Percentiles rank a stretch among this genome's conserved stretches.
phyloP scores from a whole-genome alignment of 1,140 invertebrate genomes.

The Cephus cinctus region DNA sequence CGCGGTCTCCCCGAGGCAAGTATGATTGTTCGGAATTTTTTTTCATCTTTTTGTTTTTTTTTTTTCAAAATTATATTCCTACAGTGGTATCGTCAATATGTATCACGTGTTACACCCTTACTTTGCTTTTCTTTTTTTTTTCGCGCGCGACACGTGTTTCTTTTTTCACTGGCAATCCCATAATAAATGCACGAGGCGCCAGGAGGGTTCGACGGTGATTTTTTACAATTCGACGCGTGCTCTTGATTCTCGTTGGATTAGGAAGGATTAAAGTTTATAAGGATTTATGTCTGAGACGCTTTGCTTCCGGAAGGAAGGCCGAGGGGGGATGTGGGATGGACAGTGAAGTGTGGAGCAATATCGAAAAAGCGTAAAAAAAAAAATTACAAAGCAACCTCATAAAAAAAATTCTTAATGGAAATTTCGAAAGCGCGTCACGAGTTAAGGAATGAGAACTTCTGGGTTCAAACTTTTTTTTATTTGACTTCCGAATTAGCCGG shows the following conservation, averaged over 20 bases:
- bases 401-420: slow-evolving; percentile 10
- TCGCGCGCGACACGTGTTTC: background rate
- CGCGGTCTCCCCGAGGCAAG: no score
- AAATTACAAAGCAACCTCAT: no score
- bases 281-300: background rate
- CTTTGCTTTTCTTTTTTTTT: background rate
- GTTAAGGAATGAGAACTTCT: background rate
- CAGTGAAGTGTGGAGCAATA: no score
- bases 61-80: background rate
- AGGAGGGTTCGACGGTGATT: background rate
- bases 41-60: background rate
- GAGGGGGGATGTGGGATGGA: no score
- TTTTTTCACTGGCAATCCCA: background rate
- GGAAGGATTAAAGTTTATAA: slow-evolving; percentile 3
- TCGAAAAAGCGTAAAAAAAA: no score
- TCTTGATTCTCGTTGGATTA: slow-evolving; percentile 5
- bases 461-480: no score
- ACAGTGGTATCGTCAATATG: no score
- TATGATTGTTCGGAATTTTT: background rate
- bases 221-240: slow-evolving; percentile 5
- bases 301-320: no score
- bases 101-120: background rate
- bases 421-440: slow-evolving; percentile 2
- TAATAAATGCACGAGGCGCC: slow-evolving; percentile 1
- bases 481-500: no score